Evolutionary conservation across 2,888 invertebrate species (phyloP).

Genomic region (Agriotes lineatus): DNA sequence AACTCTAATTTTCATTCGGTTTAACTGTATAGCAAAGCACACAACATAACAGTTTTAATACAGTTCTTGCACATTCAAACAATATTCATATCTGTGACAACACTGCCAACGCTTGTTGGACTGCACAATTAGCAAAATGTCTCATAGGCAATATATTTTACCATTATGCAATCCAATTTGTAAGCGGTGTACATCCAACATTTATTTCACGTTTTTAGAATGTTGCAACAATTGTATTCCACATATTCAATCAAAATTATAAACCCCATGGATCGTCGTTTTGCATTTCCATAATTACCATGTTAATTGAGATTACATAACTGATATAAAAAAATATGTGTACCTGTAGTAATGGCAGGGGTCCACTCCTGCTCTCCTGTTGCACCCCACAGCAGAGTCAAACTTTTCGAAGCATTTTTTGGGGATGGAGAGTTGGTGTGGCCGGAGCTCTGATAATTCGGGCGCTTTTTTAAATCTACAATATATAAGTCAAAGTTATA

Average conservation of each 20-base stretch:
- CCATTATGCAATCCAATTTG: too few species aligned
- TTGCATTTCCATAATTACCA: neutral
- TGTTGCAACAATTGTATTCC: neutral
- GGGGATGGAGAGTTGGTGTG: conserved; percentile 48
- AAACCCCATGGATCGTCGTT: neutral
- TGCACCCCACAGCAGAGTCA: conserved; percentile 90
- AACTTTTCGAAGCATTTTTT: conserved; percentile 66
- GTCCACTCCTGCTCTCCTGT: conserved; percentile 99
- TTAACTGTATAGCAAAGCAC: conserved; percentile 20
- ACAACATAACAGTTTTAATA: conserved; percentile 21
- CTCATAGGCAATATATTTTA: too few species aligned
- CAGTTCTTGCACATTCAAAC: conserved; percentile 15
- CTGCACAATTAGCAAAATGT: too few species aligned
- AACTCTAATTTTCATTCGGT: conserved; percentile 1
- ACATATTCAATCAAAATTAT: neutral
- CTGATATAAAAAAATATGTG: neutral
- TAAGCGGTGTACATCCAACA: too few species aligned
- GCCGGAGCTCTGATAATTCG: conserved; percentile 61
- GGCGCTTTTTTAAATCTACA: conserved; percentile 65
- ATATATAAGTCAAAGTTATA: too few species aligned
- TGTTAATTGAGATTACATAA: neutral
- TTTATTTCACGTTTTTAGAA: too few species aligned
- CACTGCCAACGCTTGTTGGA: too few species aligned
- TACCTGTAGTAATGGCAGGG: conserved; percentile 94
- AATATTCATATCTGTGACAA: too few species aligned